Conservation (phyloP, 2,888 invertebrate genomes). For the Macaria liturata region DNA sequence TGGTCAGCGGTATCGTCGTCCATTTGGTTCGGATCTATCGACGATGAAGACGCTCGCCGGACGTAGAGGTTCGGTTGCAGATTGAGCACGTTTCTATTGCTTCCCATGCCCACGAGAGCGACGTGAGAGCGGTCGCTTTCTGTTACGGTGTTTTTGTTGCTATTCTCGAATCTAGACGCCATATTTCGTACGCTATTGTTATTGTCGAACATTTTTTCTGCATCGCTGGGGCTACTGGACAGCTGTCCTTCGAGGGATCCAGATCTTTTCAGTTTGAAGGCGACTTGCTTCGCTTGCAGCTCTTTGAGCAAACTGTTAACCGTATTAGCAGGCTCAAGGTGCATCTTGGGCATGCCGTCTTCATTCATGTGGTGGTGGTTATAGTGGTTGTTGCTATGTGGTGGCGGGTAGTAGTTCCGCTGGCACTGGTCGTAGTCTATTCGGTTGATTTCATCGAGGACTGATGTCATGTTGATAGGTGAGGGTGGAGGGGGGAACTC, state of each 20-base stretch:
- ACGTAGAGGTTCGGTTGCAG: constrained; percentile 68
- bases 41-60: constrained; percentile 69
- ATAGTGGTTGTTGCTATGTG: constrained; percentile 39
- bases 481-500: constrained; percentile 96
- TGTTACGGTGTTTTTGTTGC: constrained; percentile 48
- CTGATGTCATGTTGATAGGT: constrained; percentile 86
- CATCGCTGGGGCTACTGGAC: constrained; percentile 55
- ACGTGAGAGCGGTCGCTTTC: constrained; percentile 68
- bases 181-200: constrained; percentile 88
- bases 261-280: constrained; percentile 57
- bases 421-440: constrained; percentile 54
- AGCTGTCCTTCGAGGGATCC: constrained; percentile 67
- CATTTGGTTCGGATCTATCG: constrained; percentile 71
- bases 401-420: constrained; percentile 23
- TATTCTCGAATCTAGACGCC: constrained; percentile 90
- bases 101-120: constrained; percentile 69
- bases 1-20: constrained; percentile 68
- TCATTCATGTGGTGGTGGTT: constrained; percentile 32
- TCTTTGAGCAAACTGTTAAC: constrained; percentile 89
- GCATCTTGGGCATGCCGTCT: constrained; percentile 31
- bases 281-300: constrained; percentile 79
- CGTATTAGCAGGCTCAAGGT: constrained; percentile 24
- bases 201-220: constrained; percentile 45
- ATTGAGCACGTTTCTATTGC: constrained; percentile 75
- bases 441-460: constrained; percentile 84